Conservation (phyloP, 2,113 vertebrate genomes). For the Austrofundulus limnaeus region DNA sequence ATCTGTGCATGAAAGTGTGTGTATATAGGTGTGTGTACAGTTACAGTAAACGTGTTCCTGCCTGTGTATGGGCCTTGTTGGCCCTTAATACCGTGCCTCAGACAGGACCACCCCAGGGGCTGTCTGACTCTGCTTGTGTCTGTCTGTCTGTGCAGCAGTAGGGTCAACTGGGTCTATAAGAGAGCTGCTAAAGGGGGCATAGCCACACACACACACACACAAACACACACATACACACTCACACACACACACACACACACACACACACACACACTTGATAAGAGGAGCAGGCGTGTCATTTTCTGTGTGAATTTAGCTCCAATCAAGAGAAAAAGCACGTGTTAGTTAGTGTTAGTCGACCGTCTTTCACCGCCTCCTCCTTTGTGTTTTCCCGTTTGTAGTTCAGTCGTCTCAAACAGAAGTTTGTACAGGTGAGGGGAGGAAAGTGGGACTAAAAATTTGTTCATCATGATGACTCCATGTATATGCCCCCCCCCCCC, state of each 20-base stretch:
- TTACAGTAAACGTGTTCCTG: conserved; percentile 59
- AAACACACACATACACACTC: not conserved
- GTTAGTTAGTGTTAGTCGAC: conserved; percentile 50
- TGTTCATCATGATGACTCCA: conserved; percentile 53
- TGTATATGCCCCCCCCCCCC: conserved; percentile 34
- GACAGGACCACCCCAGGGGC: conserved; percentile 74
- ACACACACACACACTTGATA: conserved; percentile 47
- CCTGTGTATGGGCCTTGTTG: conserved; percentile 60
- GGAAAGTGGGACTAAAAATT: conserved; percentile 63
- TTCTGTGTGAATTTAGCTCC: conserved; percentile 25
- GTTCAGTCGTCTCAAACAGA: conserved; percentile 58
- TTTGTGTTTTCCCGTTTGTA: conserved; percentile 62
- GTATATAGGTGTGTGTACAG: conserved; percentile 27
- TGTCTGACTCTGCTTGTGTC: conserved; percentile 67
- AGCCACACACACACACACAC: conserved; percentile 50
- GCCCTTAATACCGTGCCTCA: conserved; percentile 64
- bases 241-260: not conserved
- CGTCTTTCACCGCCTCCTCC: conserved; percentile 52
- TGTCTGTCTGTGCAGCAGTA: conserved; percentile 54
- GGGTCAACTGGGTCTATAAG: conserved; percentile 71
- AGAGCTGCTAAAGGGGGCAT: conserved; percentile 49
- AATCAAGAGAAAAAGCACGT: conserved; percentile 1
- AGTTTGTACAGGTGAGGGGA: conserved; percentile 36
- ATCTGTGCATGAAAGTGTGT: conserved; percentile 17
- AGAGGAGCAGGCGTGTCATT: conserved; percentile 56